Evolutionary conservation across 2,888 invertebrate species (phyloP), one percentile per base, ranked within the genome.

Genomic region (Tenthredo livida): DNA sequence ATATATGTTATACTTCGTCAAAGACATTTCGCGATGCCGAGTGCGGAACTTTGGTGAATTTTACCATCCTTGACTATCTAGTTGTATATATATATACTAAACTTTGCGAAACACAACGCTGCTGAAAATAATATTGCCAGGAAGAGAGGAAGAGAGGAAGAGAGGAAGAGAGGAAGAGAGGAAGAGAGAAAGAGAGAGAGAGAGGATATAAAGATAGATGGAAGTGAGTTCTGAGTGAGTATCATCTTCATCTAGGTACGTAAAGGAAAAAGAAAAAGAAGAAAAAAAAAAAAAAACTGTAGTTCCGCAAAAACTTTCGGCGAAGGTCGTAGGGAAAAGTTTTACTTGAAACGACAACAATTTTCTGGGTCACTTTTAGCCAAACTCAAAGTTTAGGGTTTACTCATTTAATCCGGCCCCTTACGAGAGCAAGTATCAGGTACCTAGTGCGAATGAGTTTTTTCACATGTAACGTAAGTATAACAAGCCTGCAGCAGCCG

Each of bases 311-410:
- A 54, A 84, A 72, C 70, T 84, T 84, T 70, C 17, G 37, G 43
- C 54, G 33, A 77, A 54, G 54, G 54, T 77, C 50, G 21, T 50
- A 54, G 43, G 43, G 77, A 17, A 25, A 77, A 77, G 25, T 17
- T 77, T 47, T 17, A n/a, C 43, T 43, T 77, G 77, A 73, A 43
- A 77, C 40, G 50, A 77, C 77, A 77, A 77, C 77, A 77, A 77
- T 77, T 77, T 77, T 77, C 77, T 77, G 77, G 77, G 77, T 77
- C 47, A 73, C 12, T 40, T 73, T 73, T 33, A 73, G 12, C 77
- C 25, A 54, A 54, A 33, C 33, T 15, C 3, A 54, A 29, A 77
- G 50, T n/a, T 40, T 3, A 15, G 61, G 61, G 43, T 75, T n/a
- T 40, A 65, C 25, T 65, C n/a, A 43, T 82, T 61, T 37, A 37